Evolutionary conservation across 1,140 invertebrate species (phyloP).

Genomic region (Schmidtea mediterranea): DNA sequence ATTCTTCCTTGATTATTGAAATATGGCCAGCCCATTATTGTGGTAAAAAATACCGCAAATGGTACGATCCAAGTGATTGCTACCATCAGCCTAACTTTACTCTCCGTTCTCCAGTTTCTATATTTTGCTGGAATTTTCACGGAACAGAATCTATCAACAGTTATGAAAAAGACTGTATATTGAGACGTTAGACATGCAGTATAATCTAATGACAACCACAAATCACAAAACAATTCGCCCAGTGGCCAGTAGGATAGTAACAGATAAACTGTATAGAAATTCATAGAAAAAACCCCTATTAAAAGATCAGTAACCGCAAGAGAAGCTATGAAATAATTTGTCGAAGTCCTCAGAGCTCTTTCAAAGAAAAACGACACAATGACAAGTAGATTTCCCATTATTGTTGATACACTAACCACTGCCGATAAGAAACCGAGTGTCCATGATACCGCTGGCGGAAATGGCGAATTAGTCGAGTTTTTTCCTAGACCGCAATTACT

Average conservation of each 20-base stretch:
- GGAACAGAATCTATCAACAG: conserved; percentile 89
- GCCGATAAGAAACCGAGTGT: conserved; percentile 46
- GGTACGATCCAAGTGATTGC: conserved; percentile 76
- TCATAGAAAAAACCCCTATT: conserved; percentile 62
- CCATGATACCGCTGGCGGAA: no score
- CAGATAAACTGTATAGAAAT: conserved; percentile 80
- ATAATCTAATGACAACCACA: conserved; percentile 95
- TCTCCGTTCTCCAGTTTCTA: conserved; percentile 77
- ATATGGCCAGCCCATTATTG: conserved; percentile 95
- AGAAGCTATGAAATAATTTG: conserved; percentile 96
- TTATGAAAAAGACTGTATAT: conserved; percentile 91
- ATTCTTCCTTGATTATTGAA: conserved; percentile 50
- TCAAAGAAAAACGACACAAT: conserved; percentile 83
- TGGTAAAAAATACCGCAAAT: conserved; percentile 76
- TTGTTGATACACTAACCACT: conserved; percentile 56
- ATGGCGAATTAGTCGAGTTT: no score
- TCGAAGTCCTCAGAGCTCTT: conserved; percentile 77
- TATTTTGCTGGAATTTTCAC: conserved; percentile 94
- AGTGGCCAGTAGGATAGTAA: conserved; percentile 74
- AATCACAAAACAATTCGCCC: conserved; percentile 72
- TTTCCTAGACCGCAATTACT: no score
- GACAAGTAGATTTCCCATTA: conserved; percentile 81
- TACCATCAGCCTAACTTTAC: conserved; percentile 59
- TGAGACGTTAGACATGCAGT: conserved; percentile 93
- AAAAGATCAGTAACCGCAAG: conserved; percentile 86